These are phyloP conservation scores for Pitangus sulphuratus DNA, from an alignment of 2,797 vertebrate genomes.

Conservation along the genomic window DNA sequence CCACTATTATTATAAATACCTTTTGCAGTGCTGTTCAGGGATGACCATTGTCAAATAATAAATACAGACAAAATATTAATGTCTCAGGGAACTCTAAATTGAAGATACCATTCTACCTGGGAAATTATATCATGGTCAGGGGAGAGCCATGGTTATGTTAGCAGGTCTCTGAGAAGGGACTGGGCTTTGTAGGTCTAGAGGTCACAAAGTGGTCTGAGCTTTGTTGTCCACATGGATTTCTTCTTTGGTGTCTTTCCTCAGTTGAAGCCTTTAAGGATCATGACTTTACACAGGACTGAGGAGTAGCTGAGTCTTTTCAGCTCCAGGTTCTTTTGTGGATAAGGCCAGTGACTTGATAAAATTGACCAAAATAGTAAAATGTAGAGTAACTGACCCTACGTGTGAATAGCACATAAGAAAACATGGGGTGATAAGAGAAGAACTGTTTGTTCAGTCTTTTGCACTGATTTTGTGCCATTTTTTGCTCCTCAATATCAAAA, in stretches of 20 bases:
- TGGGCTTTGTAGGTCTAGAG: neutral
- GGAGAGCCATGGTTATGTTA: neutral
- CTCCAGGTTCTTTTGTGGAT: neutral
- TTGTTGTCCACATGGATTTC: neutral
- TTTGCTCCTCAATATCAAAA: neutral
- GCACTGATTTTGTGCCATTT: neutral
- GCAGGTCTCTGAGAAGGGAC: neutral
- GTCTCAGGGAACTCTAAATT: neutral
- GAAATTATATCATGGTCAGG: neutral
- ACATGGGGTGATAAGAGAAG: neutral
- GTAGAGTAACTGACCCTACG: accelerated
- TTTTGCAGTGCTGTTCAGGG: neutral
- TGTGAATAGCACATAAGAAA: neutral
- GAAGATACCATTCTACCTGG: neutral
- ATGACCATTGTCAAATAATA: neutral
- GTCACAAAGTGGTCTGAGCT: neutral
- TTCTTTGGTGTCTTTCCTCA: neutral
- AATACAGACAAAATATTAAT: neutral
- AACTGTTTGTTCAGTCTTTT: neutral
- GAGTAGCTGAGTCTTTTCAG: neutral
- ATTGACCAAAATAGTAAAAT: neutral
- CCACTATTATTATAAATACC: neutral
- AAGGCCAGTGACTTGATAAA: neutral
- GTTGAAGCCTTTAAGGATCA: neutral
- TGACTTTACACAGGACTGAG: neutral